Evolutionary conservation across 1,140 invertebrate species (phyloP).

Genomic region (Cyrtorhinus lividipennis): DNA sequence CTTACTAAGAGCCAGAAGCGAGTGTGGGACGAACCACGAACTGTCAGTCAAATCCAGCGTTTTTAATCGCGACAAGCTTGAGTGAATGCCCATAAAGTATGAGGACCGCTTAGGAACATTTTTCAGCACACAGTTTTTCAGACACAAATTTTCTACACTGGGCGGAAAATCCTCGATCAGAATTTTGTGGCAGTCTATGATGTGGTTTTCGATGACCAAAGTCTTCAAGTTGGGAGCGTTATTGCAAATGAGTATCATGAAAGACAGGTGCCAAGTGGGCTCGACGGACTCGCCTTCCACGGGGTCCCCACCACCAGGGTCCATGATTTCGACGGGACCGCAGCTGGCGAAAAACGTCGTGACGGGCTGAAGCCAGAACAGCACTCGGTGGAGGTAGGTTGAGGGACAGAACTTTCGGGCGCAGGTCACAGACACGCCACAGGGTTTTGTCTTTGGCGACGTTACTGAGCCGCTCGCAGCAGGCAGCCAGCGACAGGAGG

Average conservation of each 20-base stretch:
- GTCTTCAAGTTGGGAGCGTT: constrained; percentile 31
- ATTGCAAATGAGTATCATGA: constrained; percentile 22
- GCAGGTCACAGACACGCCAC: constrained; percentile 37
- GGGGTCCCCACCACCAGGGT: constrained; percentile 23
- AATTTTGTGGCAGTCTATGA: constrained; percentile 34
- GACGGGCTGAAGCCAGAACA: constrained; percentile 3
- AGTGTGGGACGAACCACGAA: constrained; percentile 52
- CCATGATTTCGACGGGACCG: constrained; percentile 4
- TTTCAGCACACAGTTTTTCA: constrained; percentile 38
- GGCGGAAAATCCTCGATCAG: constrained; percentile 39
- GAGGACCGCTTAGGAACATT: constrained; percentile 36
- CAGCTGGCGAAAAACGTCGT: constrained; percentile 17
- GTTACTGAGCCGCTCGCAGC: constrained; percentile 32
- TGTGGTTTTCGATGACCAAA: constrained; percentile 36
- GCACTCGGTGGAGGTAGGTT: constrained; percentile 31
- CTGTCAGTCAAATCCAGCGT: constrained; percentile 50
- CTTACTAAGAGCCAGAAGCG: constrained; percentile 53
- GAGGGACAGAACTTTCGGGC: constrained; percentile 28
- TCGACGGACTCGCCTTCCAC: constrained; percentile 31
- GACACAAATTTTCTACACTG: constrained; percentile 36
- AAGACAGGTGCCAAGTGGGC: constrained; percentile 28
- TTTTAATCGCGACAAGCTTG: constrained; percentile 38
- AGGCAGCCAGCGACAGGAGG: constrained; percentile 35
- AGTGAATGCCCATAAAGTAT: constrained; percentile 40
- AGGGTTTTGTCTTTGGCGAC: constrained; percentile 36